Conservation (phyloP, 2,888 invertebrate genomes). For the Agrilus cyanescens region DNA sequence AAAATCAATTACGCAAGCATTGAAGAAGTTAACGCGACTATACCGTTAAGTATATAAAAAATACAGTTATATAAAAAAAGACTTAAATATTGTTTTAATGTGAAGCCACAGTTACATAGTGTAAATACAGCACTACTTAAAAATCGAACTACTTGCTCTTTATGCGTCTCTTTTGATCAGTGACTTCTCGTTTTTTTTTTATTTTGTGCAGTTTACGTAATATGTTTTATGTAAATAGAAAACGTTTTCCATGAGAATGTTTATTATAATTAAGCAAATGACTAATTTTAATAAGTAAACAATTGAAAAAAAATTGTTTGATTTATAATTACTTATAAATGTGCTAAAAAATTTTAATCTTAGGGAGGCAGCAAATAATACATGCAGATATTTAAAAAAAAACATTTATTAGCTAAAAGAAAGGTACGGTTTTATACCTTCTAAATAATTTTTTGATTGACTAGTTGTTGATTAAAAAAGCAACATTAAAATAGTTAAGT, state of each 20-base stretch:
- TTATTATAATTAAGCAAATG: conserved; percentile 2
- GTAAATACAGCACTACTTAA: neutral
- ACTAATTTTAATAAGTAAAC: conserved; percentile 1
- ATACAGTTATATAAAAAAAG: neutral
- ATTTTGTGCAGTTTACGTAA: neutral
- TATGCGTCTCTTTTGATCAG: conserved; percentile 1
- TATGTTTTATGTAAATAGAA: neutral
- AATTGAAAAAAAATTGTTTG: conserved; percentile 3
- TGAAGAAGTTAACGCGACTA: conserved; percentile 75
- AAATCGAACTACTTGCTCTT: too few species aligned
- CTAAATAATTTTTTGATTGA: too few species aligned
- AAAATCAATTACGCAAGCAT: conserved; percentile 64
- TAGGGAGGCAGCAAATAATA: too few species aligned
- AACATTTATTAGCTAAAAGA: too few species aligned
- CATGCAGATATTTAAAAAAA: too few species aligned
- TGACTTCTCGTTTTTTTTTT: conserved; percentile 8
- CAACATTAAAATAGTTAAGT: too few species aligned
- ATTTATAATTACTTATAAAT: conserved; percentile 13
- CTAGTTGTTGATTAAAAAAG: too few species aligned
- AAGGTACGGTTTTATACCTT: too few species aligned
- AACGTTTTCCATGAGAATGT: neutral
- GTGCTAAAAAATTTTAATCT: too few species aligned
- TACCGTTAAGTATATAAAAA: conserved; percentile 54
- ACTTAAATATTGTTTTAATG: conserved; percentile 1
- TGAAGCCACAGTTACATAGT: neutral